Base-by-base conservation (phyloP, 1,140 invertebrate species). In the Camponotus vicinus region DNA sequence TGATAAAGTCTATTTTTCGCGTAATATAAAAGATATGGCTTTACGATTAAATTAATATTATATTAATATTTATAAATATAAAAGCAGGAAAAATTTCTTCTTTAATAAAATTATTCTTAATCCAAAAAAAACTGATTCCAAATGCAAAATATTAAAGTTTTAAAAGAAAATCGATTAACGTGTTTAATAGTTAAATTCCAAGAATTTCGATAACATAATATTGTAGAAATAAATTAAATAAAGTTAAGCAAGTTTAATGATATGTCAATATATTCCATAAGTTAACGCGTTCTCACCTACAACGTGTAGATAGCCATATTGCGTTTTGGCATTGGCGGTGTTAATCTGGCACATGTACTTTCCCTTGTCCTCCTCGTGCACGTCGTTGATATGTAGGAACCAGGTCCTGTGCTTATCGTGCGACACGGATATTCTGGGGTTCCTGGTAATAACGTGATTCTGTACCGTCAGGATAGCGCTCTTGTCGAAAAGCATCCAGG, bases 321-420 rank as follows among this genome's bases (percentile, higher is more conserved):
- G 98, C 27, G 98, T 98, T 95, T 98, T 98, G 76, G 97, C 98
- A 42, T 98, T 98, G 87, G 98, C 98, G 0, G 98, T 99, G 95
- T 99, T 99, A 92, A 99, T 98, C 95, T 99, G 98, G 94, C 98
- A 99, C 98, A 99, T 98, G 95, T 99, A 99, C 40, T 97, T 96
- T 49, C 98, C 98, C 88, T 97, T 97, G 95, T 99, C 98, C 92
- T 97, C 97, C 94, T 98, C 97, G 86, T 98, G 97, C 42, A 99
- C 98, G 91, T 98, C 97, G 87, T 97, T 97, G 92, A 99, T 98
- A 95, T 98, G 98, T 91, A 99, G 96, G 94, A 97, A 98, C 98
- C 98, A 98, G 66, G 98, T 98, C 88, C 97, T 96, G 93, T 98
- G 98, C 93, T 97, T 97, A 94, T 98, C 97, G 94, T 98, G 98